Evolutionary conservation across 2,113 vertebrate genomes (phyloP), one percentile per base, ranked within the genome.

Genomic region (Perca schrenkii): DNA sequence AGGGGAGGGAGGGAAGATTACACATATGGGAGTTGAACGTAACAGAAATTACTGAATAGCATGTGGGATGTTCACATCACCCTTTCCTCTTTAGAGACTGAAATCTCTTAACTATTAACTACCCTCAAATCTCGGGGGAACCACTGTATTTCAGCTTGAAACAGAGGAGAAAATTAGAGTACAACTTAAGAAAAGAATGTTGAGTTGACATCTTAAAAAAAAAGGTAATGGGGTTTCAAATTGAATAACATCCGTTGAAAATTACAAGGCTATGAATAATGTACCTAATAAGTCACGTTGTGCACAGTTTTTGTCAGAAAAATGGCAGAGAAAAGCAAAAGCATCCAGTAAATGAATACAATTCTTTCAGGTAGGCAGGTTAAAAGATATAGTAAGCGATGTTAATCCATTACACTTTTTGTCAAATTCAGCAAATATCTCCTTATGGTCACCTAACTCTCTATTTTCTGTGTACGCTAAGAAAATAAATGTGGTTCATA

Each of bases 201-300:
- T 0, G 4, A 52, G 22, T 53, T 69, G 31, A 52, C 14, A 36
- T 62, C 4, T 19, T n/a, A n/a, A 43, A 79, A 64, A 31, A 43
- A 47, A 28, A 56, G 8, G 40, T 49, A 36, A 58, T 40, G 3
- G 6, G 6, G 4, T 25, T 85, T 80, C 5, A 53, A 60, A 66
- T 10, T 85, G 43, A 61, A 85, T 68, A 57, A 28, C 13, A 70
- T 31, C 17, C 34, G 36, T 66, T 73, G 11, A 49, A 74, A 65
- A 68, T 54, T 10, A 36, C 49, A 68, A 79, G 40, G 70, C 43
- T 46, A 56, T 74, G 3, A 65, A 58, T 16, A 49, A 40, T 47
- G 15, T 15, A 68, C 49, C 14, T 17, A 11, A 34, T 21, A 50
- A 57, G 6, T 64, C 19, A 65, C 64, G 64, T 19, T 49, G 12